Evolutionary conservation across 2,888 invertebrate species (phyloP), one percentile per base, ranked within the genome.

Genomic region (Chydorus sphaericus): DNA sequence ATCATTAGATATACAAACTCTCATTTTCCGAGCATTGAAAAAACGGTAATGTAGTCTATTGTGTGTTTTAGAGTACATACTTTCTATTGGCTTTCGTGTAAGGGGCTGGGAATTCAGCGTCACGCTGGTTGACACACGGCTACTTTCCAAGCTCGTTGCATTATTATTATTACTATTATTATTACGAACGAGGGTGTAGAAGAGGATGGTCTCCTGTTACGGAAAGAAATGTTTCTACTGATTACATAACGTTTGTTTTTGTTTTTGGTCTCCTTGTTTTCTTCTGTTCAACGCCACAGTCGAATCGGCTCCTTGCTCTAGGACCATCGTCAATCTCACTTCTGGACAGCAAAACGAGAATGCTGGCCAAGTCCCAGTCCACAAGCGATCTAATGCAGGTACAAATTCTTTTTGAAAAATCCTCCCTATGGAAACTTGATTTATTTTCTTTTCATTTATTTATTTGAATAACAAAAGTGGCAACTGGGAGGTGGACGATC

Each of bases 401-500:
- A 59, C 61, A 62, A 54, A 6, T 16, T 4, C 7, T 4, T 6
- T 4, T 29, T 3, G 7, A 18, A 18, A 14, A 18, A 29, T 33
- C 48, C 29, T n/a, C 11, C 49, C 39, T 44, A 18, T 6, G 7
- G 38, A 7, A n/a, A 39, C 31, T 39, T 8, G 14, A 18, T 29
- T 26, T 16, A 50, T 14, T 14, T 14, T 23, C 10, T 50, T 50
- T 48, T n/a, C 18, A 20, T 50, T 14, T 14, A 23, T 54, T 2
- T n/a, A 54, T 14, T 56, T 36, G 38, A 26, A 18, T 44, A 20
- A 18, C 14, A 26, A 2, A 73, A 79, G 71, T 80, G 79, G 79
- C 69, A 77, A 58, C 73, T 77, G 37, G 77, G 77, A n/a, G 76
- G 76, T 28, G 78, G 78, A 10, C 71, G 77, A 55, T 73, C 74